phyloP scores from a whole-genome alignment of 2,113 vertebrate species.

The Paedocypris sp. region DNA sequence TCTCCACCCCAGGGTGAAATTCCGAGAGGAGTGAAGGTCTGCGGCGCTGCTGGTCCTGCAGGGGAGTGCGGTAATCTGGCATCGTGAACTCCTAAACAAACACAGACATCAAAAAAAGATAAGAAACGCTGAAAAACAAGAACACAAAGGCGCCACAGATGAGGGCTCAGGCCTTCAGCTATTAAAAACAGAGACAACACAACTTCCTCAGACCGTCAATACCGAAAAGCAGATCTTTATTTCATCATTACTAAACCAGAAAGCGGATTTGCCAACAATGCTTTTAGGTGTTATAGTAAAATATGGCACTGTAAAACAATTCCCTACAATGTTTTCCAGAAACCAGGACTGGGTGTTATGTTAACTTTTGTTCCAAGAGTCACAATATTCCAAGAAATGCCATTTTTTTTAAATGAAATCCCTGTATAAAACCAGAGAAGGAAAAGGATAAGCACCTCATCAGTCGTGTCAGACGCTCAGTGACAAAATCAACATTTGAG shows the following conservation, averaged over 20 bases:
- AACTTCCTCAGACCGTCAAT: neutral
- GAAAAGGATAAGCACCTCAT: no score
- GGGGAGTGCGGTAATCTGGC: conserved; percentile 83
- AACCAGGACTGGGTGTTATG: no score
- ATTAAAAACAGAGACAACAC: neutral
- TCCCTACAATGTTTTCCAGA: no score
- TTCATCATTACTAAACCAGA: no score
- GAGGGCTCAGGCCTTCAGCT: neutral
- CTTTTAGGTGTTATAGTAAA: neutral
- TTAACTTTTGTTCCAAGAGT: no score
- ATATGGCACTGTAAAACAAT: neutral
- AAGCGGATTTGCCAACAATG: no score
- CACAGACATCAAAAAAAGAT: conserved; percentile 3
- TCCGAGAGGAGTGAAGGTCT: conserved; percentile 90
- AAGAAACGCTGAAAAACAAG: neutral
- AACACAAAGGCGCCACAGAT: neutral
- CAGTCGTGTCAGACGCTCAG: no score
- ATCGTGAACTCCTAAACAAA: conserved; percentile 77
- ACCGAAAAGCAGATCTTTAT: no score
- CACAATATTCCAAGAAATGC: no score
- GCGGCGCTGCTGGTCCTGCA: conserved; percentile 83
- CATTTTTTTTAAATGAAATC: no score
- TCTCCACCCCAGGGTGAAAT: conserved; percentile 89
- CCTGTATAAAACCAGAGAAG: no score
- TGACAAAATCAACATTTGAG: no score